Base-by-base conservation (phyloP, 1,140 invertebrate species). In the Eubasilissa regina region DNA sequence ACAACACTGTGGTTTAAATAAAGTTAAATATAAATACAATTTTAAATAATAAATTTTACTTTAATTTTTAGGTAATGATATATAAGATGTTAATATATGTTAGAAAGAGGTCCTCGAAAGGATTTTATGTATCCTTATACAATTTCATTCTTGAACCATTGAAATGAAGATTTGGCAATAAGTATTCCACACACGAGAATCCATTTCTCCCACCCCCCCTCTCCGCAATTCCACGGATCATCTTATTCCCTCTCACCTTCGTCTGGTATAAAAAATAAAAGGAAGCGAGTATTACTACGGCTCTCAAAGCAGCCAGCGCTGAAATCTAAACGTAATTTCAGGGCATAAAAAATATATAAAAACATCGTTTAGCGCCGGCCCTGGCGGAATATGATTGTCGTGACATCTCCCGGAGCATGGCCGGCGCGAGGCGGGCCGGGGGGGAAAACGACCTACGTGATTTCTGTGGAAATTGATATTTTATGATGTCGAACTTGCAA, bases 401-500 rank as follows among this genome's bases (percentile, higher is more conserved):
- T 21, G 68, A 44, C 68, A 68, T 68, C 64, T 68, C 68, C 0
- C 25, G n/a, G 47, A 12, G 17, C 68, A 73, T 47, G 68, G 47
- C 15, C 48, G 68, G 47, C 8, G 12, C 47, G 47, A 17, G 68
- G 56, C 13, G 72, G 75, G 47, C n/a, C 47, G 45, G 43, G 68
- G 79, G 56, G 15, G 77, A 77, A 82, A 82, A 82, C 76, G 78
- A 76, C 76, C 75, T 82, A 82, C 81, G 81, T 82, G 81, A 82
- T 82, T 82, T 80, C 70, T 17, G 47, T 82, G 55, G 76, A 82
- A 82, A 82, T 82, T 80, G 81, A 82, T 82, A 82, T 82, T 82
- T 80, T 82, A 82, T 82, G 78, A 82, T 82, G 81, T 80, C 78
- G 81, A 82, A 82, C 81, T 82, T 82, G 76, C 76, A 58, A 80